These are phyloP conservation scores for Unio delphinus DNA, from an alignment of 2,888 invertebrate species.

Conservation along the genomic window DNA sequence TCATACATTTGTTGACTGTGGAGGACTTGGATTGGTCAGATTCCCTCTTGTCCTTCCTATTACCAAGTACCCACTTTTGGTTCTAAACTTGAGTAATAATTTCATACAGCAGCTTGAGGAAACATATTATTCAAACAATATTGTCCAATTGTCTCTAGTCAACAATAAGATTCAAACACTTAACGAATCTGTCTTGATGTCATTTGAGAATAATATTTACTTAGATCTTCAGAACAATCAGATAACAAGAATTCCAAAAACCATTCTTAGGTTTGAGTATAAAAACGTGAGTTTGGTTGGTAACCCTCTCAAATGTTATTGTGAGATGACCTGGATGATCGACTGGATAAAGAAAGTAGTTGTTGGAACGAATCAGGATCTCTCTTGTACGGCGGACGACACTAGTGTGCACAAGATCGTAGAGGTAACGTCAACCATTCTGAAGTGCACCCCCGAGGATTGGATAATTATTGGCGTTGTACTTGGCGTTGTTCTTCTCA, in stretches of 20 bases:
- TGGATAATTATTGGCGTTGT: slow-evolving; percentile 9
- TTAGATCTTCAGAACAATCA: slow-evolving; percentile 16
- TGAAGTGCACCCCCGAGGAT: slow-evolving; percentile 8
- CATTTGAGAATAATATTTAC: too few species aligned
- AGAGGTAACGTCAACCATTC: slow-evolving; percentile 10
- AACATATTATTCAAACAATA: too few species aligned
- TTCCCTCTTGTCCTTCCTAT: too few species aligned
- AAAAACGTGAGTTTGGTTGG: slow-evolving; percentile 17
- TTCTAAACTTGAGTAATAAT: too few species aligned
- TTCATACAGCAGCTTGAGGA: too few species aligned
- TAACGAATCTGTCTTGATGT: too few species aligned
- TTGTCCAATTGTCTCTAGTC: too few species aligned
- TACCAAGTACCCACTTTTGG: too few species aligned
- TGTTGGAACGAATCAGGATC: slow-evolving; percentile 1
- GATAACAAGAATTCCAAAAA: slow-evolving; percentile 19
- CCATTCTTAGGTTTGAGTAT: slow-evolving; percentile 23
- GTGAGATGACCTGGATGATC: slow-evolving; percentile 37
- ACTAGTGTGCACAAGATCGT: slow-evolving; percentile 15
- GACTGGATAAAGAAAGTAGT: slow-evolving; percentile 23
- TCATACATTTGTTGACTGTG: too few species aligned
- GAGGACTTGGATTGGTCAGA: too few species aligned
- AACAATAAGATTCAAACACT: too few species aligned
- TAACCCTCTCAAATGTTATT: slow-evolving; percentile 35
- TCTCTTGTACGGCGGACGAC: slow-evolving; percentile 7
- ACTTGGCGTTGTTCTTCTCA: slow-evolving; percentile 6